These are phyloP conservation scores for Hippopotamyrus pictus DNA, from an alignment of 2,797 vertebrate genomes.

Conservation along the genomic window DNA sequence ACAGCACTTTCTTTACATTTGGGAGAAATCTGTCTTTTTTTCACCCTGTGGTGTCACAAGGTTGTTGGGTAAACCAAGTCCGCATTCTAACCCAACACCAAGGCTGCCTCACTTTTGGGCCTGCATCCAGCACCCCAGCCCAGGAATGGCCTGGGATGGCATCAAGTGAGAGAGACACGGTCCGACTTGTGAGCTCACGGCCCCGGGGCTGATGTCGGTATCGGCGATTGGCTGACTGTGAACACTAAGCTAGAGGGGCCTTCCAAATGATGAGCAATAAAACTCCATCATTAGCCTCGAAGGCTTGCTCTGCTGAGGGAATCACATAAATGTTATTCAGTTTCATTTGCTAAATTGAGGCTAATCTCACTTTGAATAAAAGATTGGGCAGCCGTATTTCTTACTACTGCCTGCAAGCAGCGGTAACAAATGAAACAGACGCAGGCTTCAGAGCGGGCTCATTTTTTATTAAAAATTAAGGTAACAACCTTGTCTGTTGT, in stretches of 20 bases:
- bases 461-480: conserved; percentile 11
- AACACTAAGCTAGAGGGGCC: neutral
- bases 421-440: conserved; percentile 23
- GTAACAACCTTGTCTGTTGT: neutral
- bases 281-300: conserved; percentile 26
- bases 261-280: conserved; percentile 26
- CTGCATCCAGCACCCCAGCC: neutral
- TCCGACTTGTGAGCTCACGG: neutral
- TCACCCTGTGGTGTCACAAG: neutral
- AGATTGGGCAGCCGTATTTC: neutral
- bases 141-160: neutral
- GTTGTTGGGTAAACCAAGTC: neutral
- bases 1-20: neutral
- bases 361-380: conserved; percentile 30
- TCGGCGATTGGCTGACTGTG: conserved; percentile 6
- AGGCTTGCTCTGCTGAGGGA: neutral
- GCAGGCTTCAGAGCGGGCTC: neutral
- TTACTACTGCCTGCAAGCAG: conserved; percentile 32
- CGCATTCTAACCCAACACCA: neutral
- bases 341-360: conserved; percentile 30
- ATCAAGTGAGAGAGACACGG: neutral
- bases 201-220: conserved; percentile 25
- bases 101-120: neutral
- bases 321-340: conserved; percentile 9
- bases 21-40: neutral